Evolutionary conservation across 2,888 invertebrate species (phyloP).

Genomic region (Geophilus truncorum): DNA sequence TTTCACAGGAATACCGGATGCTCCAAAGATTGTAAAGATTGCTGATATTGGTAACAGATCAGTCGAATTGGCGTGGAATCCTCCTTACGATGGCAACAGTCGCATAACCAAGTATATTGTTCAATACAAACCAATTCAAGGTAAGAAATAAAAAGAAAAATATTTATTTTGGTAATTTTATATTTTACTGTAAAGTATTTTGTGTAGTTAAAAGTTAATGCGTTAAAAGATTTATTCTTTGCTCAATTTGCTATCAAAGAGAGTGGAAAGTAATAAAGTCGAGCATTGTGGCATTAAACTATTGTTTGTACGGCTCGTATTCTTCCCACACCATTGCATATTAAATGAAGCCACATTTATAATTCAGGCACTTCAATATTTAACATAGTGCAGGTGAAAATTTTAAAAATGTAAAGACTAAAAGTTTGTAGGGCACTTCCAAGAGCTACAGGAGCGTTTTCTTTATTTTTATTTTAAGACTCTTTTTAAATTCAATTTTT

Average conservation of each 20-base stretch:
- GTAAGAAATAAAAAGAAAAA: constrained; percentile 31
- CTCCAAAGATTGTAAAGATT: constrained; percentile 29
- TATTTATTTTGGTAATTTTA: neutral
- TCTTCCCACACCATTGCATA: neutral
- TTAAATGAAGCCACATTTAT: neutral
- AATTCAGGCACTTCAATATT: neutral
- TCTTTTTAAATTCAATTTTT: too few species aligned
- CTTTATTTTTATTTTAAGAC: too few species aligned
- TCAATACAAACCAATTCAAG: constrained; percentile 58
- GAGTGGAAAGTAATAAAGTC: neutral
- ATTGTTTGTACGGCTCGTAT: neutral
- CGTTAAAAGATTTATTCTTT: neutral
- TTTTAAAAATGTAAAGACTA: neutral
- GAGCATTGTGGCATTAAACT: neutral
- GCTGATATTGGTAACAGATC: constrained; percentile 61
- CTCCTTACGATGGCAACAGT: constrained; percentile 87
- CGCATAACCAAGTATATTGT: constrained; percentile 83
- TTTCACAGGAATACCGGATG: constrained; percentile 32
- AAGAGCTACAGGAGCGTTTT: too few species aligned
- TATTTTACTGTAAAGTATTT: neutral
- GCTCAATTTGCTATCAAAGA: neutral
- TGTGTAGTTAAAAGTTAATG: neutral
- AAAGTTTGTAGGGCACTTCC: neutral
- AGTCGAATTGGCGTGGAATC: constrained; percentile 85
- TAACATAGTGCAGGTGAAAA: neutral